Evolutionary conservation across 2,888 invertebrate species (phyloP).

Genomic region (Watsonalla cultraria): DNA sequence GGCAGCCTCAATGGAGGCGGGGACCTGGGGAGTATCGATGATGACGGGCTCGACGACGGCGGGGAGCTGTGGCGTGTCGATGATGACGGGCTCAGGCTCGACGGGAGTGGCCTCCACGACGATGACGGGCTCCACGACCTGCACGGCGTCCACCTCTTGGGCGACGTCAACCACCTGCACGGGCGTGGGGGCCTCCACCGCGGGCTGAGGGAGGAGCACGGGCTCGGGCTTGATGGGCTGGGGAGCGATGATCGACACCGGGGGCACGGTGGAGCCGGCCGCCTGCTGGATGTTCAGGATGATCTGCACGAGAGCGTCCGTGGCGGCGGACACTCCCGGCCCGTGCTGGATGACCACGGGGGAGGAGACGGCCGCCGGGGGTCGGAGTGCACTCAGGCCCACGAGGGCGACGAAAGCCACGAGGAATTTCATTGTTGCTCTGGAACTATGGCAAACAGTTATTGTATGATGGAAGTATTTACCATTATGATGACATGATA

Average conservation of each 20-base stretch:
- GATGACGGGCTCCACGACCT: slow-evolving; percentile 5
- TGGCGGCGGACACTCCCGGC: slow-evolving; percentile 16
- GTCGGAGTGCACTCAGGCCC: slow-evolving; percentile 38
- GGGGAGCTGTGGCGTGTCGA: slow-evolving; percentile 10
- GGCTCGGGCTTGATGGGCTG: slow-evolving; percentile 17
- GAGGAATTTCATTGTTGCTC: slow-evolving; percentile 53
- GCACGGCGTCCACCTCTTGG: too few relatives aligned
- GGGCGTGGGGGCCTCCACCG: slow-evolving; percentile 6
- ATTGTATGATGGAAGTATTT: too few relatives aligned
- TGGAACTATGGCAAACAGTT: slow-evolving; percentile 15
- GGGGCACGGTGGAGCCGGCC: slow-evolving; percentile 4
- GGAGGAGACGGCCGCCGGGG: slow-evolving; percentile 16
- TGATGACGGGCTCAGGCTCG: slow-evolving; percentile 14
- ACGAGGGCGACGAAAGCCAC: slow-evolving; percentile 42
- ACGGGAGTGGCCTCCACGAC: slow-evolving; percentile 10
- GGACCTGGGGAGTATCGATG: too few relatives aligned
- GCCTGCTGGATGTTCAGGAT: slow-evolving; percentile 19
- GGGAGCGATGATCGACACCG: slow-evolving; percentile 14
- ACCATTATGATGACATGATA: neutral
- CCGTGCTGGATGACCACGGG: slow-evolving; percentile 22
- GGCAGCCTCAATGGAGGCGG: slow-evolving; percentile 11
- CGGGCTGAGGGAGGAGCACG: slow-evolving; percentile 2
- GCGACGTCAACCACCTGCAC: neutral
- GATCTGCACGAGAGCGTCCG: slow-evolving; percentile 12
- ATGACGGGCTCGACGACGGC: slow-evolving; percentile 12